Evolutionary conservation across 2,797 vertebrate species (phyloP), one percentile per base, ranked within the genome.

Genomic region (Parauchenoglanis ngamensis): DNA sequence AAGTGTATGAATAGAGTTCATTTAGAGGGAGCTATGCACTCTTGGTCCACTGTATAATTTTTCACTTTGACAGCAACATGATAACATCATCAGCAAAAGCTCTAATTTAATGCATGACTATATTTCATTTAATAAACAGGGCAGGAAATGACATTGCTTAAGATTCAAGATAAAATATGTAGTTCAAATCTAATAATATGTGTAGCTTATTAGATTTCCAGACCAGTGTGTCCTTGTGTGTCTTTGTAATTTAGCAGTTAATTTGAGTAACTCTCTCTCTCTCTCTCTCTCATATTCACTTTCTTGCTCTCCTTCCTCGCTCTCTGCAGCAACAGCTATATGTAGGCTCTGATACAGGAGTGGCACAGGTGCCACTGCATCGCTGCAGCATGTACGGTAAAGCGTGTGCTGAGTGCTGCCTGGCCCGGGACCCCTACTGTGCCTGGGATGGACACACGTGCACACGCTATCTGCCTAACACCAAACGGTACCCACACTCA

Each of bases 371-470:
- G 80, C 95, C 93, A 92, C 94, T 99, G 91, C 98, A 99, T 89
- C 96, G 92, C 85, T 99, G 98, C 0, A 96, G 97, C 90, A 96
- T 96, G 0, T 99, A 99, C 0, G 98, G 98, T 65, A 97, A 94
- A 0, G 97, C 97, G 0, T 99, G 98, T 46, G 97, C 98, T 0
- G 98, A 99, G 89, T 99, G 98, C 94, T 99, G 98, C 92, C 94
- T 99, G 92, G 98, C 98, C 86, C 94, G 98, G 89, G 98, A 99
- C 89, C 98, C 98, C 0, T 99, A 99, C 93, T 99, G 98, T 0
- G 94, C 97, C 88, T 99, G 98, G 98, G 98, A 99, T 0, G 98
- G 98, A 5, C 85, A 92, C 0, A 92, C 97, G 89, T 99, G 98
- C 80, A 89, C 97, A 7, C 95, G 86, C 31, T 97, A 95, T 91